A percentile compares a stretch with the other conserved stretches of the same genome.
These are phyloP conservation scores for Pygmarrhopalites habei DNA, from an alignment of 1,140 invertebrate species.

Conservation along the genomic window DNA sequence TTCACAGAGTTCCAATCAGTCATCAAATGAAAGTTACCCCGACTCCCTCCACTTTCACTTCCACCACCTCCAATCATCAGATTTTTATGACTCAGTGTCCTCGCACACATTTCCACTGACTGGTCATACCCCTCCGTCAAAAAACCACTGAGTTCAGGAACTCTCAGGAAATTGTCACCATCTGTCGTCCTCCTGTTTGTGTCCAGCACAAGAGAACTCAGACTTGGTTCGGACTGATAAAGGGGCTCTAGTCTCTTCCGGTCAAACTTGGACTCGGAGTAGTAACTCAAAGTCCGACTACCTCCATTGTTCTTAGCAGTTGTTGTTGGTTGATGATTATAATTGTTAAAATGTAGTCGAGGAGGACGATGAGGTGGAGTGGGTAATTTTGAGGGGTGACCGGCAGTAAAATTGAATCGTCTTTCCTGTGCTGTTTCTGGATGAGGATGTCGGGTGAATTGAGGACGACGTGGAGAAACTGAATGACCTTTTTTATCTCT, in stretches of 20 bases:
- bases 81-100: not conserved
- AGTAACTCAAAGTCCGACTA: not conserved
- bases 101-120: constrained; percentile 12
- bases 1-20: constrained; percentile 31
- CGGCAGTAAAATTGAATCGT: too few species aligned
- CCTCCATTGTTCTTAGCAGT: not conserved
- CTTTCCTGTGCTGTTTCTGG: too few species aligned
- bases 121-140: constrained; percentile 14
- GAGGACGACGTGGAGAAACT: too few species aligned
- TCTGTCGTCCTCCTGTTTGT: not conserved
- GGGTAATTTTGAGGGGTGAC: too few species aligned
- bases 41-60: too few species aligned
- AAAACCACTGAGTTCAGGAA: not conserved
- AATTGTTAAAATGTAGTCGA: too few species aligned
- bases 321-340: too few species aligned
- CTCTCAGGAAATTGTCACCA: too few species aligned
- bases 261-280: not conserved
- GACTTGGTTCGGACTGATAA: constrained; percentile 28
- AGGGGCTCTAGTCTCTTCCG: not conserved
- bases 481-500: too few species aligned
- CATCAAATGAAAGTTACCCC: not conserved
- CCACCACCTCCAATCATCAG: not conserved
- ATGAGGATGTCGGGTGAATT: too few species aligned
- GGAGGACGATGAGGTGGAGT: too few species aligned
- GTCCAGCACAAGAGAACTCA: constrained; percentile 8